phyloP scores from a whole-genome alignment of 1,140 invertebrate genomes.

The Latrodectus geometricus region DNA sequence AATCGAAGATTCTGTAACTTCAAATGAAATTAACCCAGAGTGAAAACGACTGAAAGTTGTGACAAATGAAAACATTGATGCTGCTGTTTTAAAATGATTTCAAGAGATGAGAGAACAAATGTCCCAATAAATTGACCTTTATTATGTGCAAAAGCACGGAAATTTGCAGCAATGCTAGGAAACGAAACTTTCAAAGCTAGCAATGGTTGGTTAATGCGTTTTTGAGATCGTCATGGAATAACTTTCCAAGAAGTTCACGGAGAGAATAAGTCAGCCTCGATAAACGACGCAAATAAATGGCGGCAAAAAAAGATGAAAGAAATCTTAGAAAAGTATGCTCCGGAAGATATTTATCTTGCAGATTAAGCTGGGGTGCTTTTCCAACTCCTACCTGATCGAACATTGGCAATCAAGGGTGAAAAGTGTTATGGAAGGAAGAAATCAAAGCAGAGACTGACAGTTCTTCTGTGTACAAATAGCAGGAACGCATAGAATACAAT shows the following conservation, averaged over 20 bases:
- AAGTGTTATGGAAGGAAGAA: too few species aligned
- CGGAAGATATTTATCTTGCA: background rate
- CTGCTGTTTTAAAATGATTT: slow-evolving; percentile 18
- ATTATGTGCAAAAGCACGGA: slow-evolving; percentile 20
- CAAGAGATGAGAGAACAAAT: slow-evolving; percentile 29
- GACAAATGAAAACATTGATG: slow-evolving; percentile 29
- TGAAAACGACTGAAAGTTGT: slow-evolving; percentile 11
- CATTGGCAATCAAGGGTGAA: slow-evolving; percentile 9
- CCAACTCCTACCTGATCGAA: slow-evolving; percentile 12
- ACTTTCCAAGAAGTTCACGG: slow-evolving; percentile 28
- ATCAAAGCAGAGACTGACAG: too few species aligned
- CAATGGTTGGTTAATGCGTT: slow-evolving; percentile 27
- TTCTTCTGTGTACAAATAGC: background rate
- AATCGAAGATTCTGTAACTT: too few species aligned
- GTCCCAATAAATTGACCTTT: slow-evolving; percentile 21
- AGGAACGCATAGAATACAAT: too few species aligned
- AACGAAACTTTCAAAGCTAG: slow-evolving; percentile 29
- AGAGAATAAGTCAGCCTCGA: slow-evolving; percentile 17
- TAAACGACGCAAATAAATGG: slow-evolving; percentile 4
- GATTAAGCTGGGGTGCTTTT: slow-evolving; percentile 14
- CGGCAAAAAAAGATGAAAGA: background rate
- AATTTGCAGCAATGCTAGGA: slow-evolving; percentile 26
- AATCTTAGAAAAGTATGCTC: background rate
- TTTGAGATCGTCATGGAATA: slow-evolving; percentile 25
- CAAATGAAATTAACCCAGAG: too few species aligned